phyloP scores from a whole-genome alignment of 2,797 vertebrate species.

The Cossypha polioptera region DNA sequence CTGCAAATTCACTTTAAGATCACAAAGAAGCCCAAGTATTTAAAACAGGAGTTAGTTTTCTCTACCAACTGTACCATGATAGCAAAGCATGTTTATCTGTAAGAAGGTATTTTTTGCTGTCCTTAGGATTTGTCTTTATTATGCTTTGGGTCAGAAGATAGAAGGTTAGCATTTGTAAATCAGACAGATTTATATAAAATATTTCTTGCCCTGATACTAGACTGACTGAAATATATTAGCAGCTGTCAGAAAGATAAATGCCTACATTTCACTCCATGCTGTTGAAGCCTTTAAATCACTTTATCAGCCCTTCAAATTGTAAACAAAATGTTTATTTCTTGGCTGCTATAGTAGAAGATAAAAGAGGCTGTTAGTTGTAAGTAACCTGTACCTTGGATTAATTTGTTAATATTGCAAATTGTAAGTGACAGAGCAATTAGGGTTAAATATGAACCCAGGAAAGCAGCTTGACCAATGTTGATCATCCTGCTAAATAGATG shows the following conservation, averaged over 20 bases:
- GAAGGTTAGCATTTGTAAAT: neutral
- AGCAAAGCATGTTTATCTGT: neutral
- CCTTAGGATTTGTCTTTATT: neutral
- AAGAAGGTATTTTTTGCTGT: neutral
- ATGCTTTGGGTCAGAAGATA: neutral
- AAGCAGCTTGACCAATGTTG: conserved; percentile 4
- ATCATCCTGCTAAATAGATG: neutral
- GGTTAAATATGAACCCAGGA: neutral
- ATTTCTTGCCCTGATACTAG: neutral
- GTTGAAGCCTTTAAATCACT: neutral
- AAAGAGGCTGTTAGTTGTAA: neutral
- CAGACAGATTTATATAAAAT: neutral
- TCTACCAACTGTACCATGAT: neutral
- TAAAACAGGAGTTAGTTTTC: neutral
- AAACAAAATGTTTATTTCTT: neutral
- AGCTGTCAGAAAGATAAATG: neutral
- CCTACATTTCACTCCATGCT: neutral
- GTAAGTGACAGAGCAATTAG: conserved; percentile 10
- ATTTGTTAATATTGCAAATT: conserved; percentile 30
- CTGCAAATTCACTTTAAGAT: neutral
- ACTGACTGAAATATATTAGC: neutral
- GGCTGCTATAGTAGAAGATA: neutral
- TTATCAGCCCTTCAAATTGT: neutral
- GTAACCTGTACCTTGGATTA: neutral
- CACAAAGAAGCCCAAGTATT: neutral